Evolutionary conservation across 2,113 vertebrate species (phyloP).

Genomic region (Atlantisia rogersi): DNA sequence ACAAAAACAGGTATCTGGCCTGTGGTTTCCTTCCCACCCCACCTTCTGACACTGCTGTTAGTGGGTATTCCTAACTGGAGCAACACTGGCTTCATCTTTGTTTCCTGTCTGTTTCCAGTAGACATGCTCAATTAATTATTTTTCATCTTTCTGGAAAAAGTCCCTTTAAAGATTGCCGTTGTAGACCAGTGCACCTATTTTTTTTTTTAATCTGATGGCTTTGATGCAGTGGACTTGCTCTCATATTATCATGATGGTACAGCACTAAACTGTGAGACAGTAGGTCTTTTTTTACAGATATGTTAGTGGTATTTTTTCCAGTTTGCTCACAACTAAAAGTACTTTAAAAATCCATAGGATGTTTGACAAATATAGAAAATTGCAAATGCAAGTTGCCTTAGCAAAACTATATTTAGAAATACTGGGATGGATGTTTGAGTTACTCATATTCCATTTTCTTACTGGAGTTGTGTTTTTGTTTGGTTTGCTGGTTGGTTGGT

Average conservation of each 20-base stretch:
- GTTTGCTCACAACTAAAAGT: neutral
- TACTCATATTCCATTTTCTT: neutral
- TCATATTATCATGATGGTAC: neutral
- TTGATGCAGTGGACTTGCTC: fast-evolving
- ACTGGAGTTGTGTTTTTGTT: neutral
- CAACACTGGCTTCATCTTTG: neutral
- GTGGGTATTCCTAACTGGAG: neutral
- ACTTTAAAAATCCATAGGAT: neutral
- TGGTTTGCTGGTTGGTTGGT: neutral
- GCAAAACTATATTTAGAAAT: neutral
- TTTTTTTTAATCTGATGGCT: neutral
- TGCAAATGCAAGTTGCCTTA: neutral
- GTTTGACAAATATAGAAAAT: neutral
- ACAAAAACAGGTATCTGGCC: neutral
- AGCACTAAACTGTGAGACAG: neutral
- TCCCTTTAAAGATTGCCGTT: neutral
- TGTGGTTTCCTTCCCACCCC: neutral
- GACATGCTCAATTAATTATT: neutral
- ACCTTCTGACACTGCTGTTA: neutral
- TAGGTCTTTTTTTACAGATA: neutral
- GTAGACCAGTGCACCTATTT: neutral
- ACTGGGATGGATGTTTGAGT: neutral
- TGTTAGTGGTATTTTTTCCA: neutral
- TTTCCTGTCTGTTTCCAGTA: neutral
- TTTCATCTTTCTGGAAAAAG: neutral